These are phyloP conservation scores for Athalia cordata DNA, from an alignment of 2,888 invertebrate genomes.

Conservation along the genomic window DNA sequence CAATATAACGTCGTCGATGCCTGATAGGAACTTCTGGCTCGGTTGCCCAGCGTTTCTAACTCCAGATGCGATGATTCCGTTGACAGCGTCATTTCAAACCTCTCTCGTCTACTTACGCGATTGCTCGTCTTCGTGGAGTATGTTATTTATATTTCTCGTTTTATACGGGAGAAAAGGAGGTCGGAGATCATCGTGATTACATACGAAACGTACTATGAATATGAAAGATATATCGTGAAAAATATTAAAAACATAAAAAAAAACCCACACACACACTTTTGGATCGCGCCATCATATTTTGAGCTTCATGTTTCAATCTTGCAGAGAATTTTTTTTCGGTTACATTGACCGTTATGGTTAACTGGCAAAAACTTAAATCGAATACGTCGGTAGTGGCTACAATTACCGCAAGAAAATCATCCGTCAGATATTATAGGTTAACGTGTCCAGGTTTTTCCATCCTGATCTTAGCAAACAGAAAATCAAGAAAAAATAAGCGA, in stretches of 20 bases:
- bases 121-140: constrained; percentile 11
- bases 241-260: constrained; percentile 3
- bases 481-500: not conserved
- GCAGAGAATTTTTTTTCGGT: not conserved
- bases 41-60: constrained; percentile 31
- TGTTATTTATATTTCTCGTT: constrained; percentile 24
- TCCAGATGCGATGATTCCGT: constrained; percentile 36
- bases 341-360: constrained; percentile 22
- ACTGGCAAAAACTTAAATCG: not conserved
- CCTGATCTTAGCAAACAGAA: not conserved
- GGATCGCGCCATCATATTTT: not conserved
- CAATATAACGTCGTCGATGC: constrained; percentile 45
- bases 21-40: constrained; percentile 46
- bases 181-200: constrained; percentile 33
- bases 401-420: constrained; percentile 18
- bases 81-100: constrained; percentile 41
- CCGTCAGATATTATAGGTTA: not conserved
- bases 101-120: constrained; percentile 20
- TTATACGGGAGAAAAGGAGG: constrained; percentile 21
- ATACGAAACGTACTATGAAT: constrained; percentile 15
- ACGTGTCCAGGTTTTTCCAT: not conserved
- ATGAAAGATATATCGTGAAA: constrained; percentile 36
- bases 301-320: constrained; percentile 16
- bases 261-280: not conserved
- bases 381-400: not conserved